Base-by-base conservation (phyloP, 2,888 invertebrate genomes). In the Colostygia pectinataria region DNA sequence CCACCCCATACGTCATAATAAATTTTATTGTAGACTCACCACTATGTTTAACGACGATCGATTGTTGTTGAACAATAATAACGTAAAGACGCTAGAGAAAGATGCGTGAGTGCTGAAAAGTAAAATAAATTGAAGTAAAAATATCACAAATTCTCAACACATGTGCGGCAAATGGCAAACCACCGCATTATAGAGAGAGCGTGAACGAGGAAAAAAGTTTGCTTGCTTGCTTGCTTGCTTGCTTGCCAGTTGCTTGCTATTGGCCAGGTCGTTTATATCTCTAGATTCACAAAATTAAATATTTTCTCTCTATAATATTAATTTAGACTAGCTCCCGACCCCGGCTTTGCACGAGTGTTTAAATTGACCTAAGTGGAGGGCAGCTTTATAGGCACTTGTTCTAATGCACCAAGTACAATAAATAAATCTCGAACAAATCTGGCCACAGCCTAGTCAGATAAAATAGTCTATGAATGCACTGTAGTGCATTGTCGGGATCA, bases 121-220 rank as follows among this genome's bases (percentile, higher is more conserved):
- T 76, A 77, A 79, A 82, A 71, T 76, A 75, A 77, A 76, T 80
- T 68, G 58, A 46, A 71, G 68, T 80, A 83, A 87, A 87, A 86
- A 87, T 88, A 87, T 85, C 83, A 87, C 85, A 88, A 88, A 84
- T 77, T 76, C 77, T 77, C 80, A 83, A 88, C 89, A 90, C 90
- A 87, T 90, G 90, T 89, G 87, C 89, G 85, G 85, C 83, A 79
- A 83, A 83, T 81, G 82, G 84, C 82, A 87, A 85, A 84, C 83
- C 79, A 84, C 83, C 79, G 85, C 84, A 85, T 74, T 75, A 78
- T n/a, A n/a, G n/a, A n/a, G n/a, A n/a, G n/a, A n/a, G n/a, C n/a
- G n/a, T n/a, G 71, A 68, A 46, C 46, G 41, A 33, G 36, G 34
- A 39, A 51, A 49, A 43, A 25, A 34, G 33, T 46, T 61, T 42